Evolutionary conservation across 2,797 vertebrate species (phyloP), one percentile per base, ranked within the genome.

Genomic region (Tragelaphus eurycerus): DNA sequence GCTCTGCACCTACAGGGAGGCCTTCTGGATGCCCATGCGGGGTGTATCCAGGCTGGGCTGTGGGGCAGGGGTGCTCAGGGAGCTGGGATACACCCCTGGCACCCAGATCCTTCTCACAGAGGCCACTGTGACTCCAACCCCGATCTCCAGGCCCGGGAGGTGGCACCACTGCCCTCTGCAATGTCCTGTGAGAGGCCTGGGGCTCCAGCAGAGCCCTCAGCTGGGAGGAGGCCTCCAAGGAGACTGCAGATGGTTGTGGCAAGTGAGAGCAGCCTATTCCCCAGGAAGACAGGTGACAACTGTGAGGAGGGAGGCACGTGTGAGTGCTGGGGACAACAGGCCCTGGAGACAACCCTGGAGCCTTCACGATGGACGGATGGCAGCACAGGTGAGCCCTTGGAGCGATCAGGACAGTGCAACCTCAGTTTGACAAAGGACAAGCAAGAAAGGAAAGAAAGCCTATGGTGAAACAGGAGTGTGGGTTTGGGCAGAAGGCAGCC

Each of bases 281-380:
- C 19, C 5, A 3, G 59, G 81, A n/a, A 3, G 25, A 25, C 2
- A 3, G 27, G 48, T 3, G 50, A 16, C 16, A 15, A n/a, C 54
- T 23, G 55, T 34, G 29, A 54, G 11, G 8, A n/a, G 78, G 31
- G 3, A 3, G 5, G 10, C 14, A 5, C 6, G 0, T 2, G 46
- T 38, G 60, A 38, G 48, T 62, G 86, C 17, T 34, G 16, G 82
- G n/a, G 55, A 23, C 29, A 4, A 55, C 0, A 6, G 23, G 34
- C 76, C 62, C 59, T 1, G 15, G 55, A 48, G 76, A 48, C 48
- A 23, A n/a, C 50, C 71, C 27, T 14, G 46, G 34, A 27, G 21
- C 43, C 31, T 64, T 62, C 27, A 4, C 4, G 2, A 19, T 0
- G 14, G 34, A 94, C 23, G 59, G 71, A 25, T 23, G 15, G 92